Base-by-base conservation (phyloP, 2,888 invertebrate species). In the Steinernema hermaphroditum region DNA sequence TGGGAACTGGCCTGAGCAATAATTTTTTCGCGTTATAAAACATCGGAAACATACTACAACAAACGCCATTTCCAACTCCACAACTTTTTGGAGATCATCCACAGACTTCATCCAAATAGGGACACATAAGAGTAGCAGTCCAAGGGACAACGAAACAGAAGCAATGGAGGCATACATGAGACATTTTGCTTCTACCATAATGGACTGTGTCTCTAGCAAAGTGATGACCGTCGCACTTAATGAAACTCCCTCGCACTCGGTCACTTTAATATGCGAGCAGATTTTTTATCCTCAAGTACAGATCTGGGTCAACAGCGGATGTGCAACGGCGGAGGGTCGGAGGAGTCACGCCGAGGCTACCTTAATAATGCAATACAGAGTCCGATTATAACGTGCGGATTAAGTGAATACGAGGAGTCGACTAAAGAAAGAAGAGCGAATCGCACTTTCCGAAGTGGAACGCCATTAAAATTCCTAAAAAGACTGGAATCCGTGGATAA, bases 351-450 rank as follows among this genome's bases (percentile, higher is more conserved):
- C 46, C 16, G n/a, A 46, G n/a, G 46, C 46, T 12, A 27, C 14
- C 54, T 54, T 54, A 54, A 54, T 54, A 54, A 27, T 27, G 54
- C 54, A 22, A 54, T 54, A 54, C 12, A 22, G 54, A 54, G 6
- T 24, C 54, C 46, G 27, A 54, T 54, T 54, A 54, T 54, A 54
- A 54, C 54, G 54, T 54, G 54, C 54, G 54, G 54, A 54, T 54
- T 54, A 54, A 22, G 54, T 54, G 54, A 54, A 12, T 27, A 27
- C 19, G 27, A 54, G 27, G 54, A 49, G 54, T 54, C 12, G 4
- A 16, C 12, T 4, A 24, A 16, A 46, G 24, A 16, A 27, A 54
- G 22, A 22, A 8, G 54, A 8, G 27, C 27, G 54, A 22, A 54
- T 54, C 27, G 24, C 12, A 22, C 24, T 27, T 54, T 19, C 54